Conservation (phyloP, 1,140 invertebrate genomes). For the Sycophaga agraensis region DNA sequence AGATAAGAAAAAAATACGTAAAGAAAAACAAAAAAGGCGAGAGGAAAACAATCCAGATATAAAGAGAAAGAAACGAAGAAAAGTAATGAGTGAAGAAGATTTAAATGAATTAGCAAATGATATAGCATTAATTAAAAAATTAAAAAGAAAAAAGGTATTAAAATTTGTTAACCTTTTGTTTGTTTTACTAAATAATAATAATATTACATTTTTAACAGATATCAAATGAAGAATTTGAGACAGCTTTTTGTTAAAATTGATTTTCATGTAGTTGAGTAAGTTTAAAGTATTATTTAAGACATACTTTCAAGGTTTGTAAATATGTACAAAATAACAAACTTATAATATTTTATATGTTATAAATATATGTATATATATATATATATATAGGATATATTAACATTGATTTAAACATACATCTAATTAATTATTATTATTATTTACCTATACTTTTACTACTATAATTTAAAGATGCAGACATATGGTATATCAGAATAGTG, state of each 20-base stretch:
- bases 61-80: conserved; percentile 61
- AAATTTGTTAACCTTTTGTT: not conserved
- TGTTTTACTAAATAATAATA: not conserved
- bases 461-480: too few species aligned
- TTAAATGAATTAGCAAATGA: conserved; percentile 82
- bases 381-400: too few species aligned
- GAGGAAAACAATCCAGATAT: conserved; percentile 64
- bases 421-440: too few species aligned
- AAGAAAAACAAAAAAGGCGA: conserved; percentile 70
- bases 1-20: conserved; percentile 61
- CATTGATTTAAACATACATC: too few species aligned
- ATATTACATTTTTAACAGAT: conserved; percentile 43
- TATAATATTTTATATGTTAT: too few species aligned
- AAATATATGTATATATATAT: not conserved
- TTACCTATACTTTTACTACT: too few species aligned
- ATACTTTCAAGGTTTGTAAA: too few species aligned
- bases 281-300: not conserved
- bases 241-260: conserved; percentile 42
- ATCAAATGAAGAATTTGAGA: conserved; percentile 52
- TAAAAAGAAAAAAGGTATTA: conserved; percentile 78
- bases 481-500: too few species aligned
- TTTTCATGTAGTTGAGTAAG: not conserved
- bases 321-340: too few species aligned
- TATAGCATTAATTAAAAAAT: conserved; percentile 81
- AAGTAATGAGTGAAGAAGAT: conserved; percentile 70